Conservation (phyloP, 2,113 vertebrate species). For the Herpetotheres cachinnans region DNA sequence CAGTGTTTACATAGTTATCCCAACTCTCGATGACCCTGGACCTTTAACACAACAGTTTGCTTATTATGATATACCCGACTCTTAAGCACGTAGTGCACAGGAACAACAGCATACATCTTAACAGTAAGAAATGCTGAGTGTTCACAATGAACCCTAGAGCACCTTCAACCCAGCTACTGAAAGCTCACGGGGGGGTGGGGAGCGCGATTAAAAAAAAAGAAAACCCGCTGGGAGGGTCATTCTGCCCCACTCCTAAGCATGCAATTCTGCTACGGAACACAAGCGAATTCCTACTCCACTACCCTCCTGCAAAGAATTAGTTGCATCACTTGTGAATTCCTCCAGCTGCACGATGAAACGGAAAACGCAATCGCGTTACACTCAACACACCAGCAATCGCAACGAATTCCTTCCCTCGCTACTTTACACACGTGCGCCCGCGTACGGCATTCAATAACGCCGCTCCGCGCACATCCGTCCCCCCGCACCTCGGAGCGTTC, state of each 20-base stretch:
- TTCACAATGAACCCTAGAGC: not conserved
- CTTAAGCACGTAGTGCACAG: not conserved
- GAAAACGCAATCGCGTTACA: not conserved
- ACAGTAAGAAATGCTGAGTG: fast-evolving
- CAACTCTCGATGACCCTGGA: slow-evolving; percentile 12
- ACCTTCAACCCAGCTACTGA: not conserved
- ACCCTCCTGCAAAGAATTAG: slow-evolving; percentile 2
- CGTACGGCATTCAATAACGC: not conserved
- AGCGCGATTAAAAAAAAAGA: not conserved
- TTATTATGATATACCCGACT: not conserved
- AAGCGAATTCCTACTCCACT: not conserved
- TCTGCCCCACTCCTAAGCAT: not conserved
- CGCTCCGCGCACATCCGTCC: not conserved
- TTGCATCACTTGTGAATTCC: slow-evolving; percentile 41
- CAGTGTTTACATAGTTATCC: slow-evolving; percentile 45
- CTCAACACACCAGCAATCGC: not conserved
- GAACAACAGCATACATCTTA: not conserved
- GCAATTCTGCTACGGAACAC: not conserved
- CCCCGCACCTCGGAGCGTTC: not conserved
- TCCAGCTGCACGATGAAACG: not conserved
- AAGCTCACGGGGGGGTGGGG: not conserved
- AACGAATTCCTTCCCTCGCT: not conserved
- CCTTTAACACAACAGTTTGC: not conserved
- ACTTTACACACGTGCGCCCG: not conserved
- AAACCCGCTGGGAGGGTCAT: not conserved